Evolutionary conservation across 1,140 invertebrate species (phyloP), one percentile per base, ranked within the genome.

Genomic region (Temnothorax curvispinosus): DNA sequence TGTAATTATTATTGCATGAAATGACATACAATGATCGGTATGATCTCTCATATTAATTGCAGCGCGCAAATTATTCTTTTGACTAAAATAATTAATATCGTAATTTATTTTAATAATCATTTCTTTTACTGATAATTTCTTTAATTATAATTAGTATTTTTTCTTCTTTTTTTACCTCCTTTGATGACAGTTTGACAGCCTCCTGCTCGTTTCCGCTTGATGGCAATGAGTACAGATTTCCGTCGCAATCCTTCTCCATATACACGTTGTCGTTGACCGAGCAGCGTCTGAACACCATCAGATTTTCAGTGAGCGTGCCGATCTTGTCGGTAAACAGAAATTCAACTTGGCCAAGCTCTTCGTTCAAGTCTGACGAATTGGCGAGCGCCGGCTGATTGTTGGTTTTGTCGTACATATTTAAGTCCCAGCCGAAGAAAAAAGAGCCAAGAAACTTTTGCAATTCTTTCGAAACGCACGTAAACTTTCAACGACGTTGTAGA

Each of bases 251-350:
- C 58, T 96, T 96, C 87, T 97, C 96, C 74, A 95, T 87, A 67
- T 97, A 96, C 1, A 91, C 85, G 6, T 92, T 89, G 0, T 96
- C 96, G 72, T 95, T 92, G 27, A 97, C 94, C 21, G 95, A 97
- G 88, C 97, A 97, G 82, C 96, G 94, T 52, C 96, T 94, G 91
- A 97, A 97, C 87, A 96, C 92, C 97, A 97, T 97, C 9, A 96
- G 92, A 93, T 97, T 97, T 93, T 97, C 97, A 11, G 97, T 98
- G n/a, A 98, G 93, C 0, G 97, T 98, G 0, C 97, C 97, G 3
- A 97, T 98, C 93, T 98, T 98, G 91, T 98, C 97, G 3, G 96
- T 96, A 89, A 97, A 97, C 21, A 97, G 92, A 92, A 97, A 97
- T 84, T 96, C 81, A 91, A 97, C 96, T 94, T 97, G 97, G 6